Evolutionary conservation across 2,113 vertebrate species (phyloP).

Genomic region (Trematocara zebra): DNA sequence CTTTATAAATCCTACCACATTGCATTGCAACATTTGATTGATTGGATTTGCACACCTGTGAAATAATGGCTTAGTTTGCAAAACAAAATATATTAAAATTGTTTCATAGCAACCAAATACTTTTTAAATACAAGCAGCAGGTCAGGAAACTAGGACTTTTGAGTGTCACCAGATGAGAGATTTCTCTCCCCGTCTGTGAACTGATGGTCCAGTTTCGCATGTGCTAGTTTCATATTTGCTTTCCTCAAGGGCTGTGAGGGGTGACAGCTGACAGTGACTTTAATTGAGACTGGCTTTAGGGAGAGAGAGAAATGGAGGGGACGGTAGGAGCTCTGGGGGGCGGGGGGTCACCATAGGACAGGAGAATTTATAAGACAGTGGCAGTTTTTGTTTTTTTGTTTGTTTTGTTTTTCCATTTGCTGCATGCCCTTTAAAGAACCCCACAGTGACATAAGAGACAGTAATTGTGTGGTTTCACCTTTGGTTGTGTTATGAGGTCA

Average conservation of each 20-base stretch:
- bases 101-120: not conserved
- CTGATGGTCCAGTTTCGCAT: not conserved
- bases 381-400: not conserved
- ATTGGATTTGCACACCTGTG: not conserved
- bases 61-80: not conserved
- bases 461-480: not conserved
- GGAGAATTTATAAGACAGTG: not conserved
- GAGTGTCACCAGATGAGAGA: not conserved
- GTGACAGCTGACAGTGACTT: slow-evolving; percentile 12
- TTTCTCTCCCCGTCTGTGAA: not conserved
- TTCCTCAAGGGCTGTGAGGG: not conserved
- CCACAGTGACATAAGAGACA: not conserved
- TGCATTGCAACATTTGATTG: not conserved
- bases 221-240: not conserved
- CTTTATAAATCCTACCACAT: not conserved
- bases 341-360: not conserved
- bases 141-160: not conserved
- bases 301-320: not conserved
- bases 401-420: not conserved
- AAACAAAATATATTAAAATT: not conserved
- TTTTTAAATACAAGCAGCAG: not conserved
- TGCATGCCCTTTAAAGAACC: not conserved
- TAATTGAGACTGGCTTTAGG: slow-evolving; percentile 3
- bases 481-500: not conserved
- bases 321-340: not conserved